These are phyloP conservation scores for Hemiprocne comata DNA, from an alignment of 2,113 vertebrate genomes.

Conservation along the genomic window DNA sequence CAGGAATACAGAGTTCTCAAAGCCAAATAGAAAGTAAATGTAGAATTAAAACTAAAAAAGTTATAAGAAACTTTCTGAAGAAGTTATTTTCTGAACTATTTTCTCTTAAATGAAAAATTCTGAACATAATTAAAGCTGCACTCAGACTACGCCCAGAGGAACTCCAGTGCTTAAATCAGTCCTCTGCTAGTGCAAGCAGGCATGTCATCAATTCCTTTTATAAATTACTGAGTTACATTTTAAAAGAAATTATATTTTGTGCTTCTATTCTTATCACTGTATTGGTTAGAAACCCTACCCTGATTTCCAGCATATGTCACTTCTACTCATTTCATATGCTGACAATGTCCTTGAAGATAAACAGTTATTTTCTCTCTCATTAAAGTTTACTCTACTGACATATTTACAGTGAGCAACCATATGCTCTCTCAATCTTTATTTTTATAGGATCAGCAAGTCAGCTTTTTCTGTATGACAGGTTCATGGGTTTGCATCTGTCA, in stretches of 20 bases:
- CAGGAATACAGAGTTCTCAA: neutral
- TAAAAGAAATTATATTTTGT: neutral
- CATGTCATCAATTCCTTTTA: neutral
- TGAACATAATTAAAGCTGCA: neutral
- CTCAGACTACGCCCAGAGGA: neutral
- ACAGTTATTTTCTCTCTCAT: neutral
- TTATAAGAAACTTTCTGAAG: neutral
- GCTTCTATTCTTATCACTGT: neutral
- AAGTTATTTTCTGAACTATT: neutral
- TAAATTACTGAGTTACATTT: neutral
- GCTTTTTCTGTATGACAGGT: neutral
- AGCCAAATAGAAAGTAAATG: neutral
- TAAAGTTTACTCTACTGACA: neutral
- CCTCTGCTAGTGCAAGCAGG: neutral
- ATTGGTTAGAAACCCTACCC: neutral
- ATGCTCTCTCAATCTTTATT: neutral
- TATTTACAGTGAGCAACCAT: slow-evolving; percentile 29
- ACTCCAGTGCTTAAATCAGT: neutral
- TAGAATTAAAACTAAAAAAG: neutral
- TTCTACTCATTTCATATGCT: neutral
- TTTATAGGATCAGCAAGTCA: slow-evolving; percentile 1
- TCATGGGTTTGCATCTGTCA: neutral
- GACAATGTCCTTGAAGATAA: neutral
- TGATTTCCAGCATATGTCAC: neutral
- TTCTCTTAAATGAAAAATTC: neutral